A percentile compares a stretch with the other conserved stretches of the same genome.
Evolutionary conservation across 1,140 invertebrate genomes (phyloP).

Genomic region (Phocides pigmalion): DNA sequence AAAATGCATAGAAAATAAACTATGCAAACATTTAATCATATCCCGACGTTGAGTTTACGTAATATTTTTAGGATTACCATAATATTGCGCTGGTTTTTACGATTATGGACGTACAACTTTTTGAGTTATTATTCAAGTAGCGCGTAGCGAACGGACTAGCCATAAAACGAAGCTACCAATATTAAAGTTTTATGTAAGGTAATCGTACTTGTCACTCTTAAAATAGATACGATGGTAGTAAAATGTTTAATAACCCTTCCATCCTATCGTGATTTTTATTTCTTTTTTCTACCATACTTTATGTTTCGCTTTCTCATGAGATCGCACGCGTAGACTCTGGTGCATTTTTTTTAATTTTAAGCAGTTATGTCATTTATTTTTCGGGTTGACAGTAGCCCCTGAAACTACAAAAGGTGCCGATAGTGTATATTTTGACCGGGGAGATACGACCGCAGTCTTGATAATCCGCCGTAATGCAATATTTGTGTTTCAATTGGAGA

Average conservation of each 20-base stretch:
- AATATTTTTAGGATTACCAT: conserved; percentile 31
- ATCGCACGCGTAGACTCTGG: too few species aligned
- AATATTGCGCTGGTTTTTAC: conserved; percentile 17
- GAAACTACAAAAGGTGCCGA: too few species aligned
- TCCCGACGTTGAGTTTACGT: neutral
- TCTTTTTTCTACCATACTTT: neutral
- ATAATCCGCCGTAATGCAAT: too few species aligned
- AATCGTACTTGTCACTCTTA: conserved; percentile 27
- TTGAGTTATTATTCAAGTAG: conserved; percentile 26
- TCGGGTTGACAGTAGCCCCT: too few species aligned
- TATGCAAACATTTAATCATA: conserved; percentile 11
- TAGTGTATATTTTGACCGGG: too few species aligned
- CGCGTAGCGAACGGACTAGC: conserved; percentile 1
- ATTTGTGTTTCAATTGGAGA: too few species aligned
- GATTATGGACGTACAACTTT: conserved; percentile 28
- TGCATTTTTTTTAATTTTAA: too few species aligned
- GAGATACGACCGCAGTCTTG: too few species aligned
- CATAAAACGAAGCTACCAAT: conserved; percentile 20
- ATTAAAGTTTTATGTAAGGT: conserved; percentile 17
- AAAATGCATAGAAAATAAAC: conserved; percentile 2
- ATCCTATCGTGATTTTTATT: neutral
- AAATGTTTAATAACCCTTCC: conserved; percentile 17
- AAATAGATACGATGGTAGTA: conserved; percentile 5
- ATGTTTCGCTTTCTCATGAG: neutral
- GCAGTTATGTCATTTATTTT: too few species aligned